Percentiles rank a stretch among this genome's conserved stretches.
Conservation (phyloP, 2,113 vertebrate species). For the Acinonyx jubatus region DNA sequence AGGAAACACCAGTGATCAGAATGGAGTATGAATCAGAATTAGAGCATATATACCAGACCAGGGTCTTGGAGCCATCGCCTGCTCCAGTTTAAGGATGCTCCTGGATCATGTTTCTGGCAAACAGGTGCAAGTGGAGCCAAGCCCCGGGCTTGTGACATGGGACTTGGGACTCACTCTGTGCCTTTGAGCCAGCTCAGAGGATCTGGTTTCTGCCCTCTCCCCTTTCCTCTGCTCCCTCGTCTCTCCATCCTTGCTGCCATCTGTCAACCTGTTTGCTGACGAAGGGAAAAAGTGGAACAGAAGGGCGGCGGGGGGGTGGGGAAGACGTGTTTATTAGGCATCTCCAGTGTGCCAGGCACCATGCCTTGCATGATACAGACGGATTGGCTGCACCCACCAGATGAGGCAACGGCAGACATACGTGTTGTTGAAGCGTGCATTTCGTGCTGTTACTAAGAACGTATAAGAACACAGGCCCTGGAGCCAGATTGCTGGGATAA, state of each 20-base stretch:
- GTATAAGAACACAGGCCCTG: no score
- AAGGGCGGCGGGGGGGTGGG: neutral
- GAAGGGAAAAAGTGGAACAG: no score
- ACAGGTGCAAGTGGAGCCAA: neutral
- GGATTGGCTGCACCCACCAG: neutral
- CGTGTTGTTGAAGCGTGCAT: rapidly evolving
- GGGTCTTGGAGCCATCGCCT: neutral
- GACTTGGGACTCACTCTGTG: no score
- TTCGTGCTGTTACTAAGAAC: neutral
- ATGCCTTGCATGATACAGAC: no score
- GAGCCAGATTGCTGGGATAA: neutral
- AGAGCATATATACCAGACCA: neutral
- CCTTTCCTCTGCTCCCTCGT: neutral
- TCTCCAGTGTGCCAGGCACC: neutral
- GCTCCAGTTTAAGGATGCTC: neutral
- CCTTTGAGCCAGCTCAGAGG: neutral
- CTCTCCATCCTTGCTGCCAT: neutral
- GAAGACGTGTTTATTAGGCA: neutral
- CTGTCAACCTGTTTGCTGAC: neutral
- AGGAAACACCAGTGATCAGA: neutral
- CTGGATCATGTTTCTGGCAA: neutral
- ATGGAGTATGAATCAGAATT: neutral
- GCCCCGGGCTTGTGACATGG: neutral
- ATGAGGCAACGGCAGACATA: neutral
- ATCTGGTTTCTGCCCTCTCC: neutral